Conservation (phyloP, 2,888 invertebrate species). For the Notocelia uddmanniana region DNA sequence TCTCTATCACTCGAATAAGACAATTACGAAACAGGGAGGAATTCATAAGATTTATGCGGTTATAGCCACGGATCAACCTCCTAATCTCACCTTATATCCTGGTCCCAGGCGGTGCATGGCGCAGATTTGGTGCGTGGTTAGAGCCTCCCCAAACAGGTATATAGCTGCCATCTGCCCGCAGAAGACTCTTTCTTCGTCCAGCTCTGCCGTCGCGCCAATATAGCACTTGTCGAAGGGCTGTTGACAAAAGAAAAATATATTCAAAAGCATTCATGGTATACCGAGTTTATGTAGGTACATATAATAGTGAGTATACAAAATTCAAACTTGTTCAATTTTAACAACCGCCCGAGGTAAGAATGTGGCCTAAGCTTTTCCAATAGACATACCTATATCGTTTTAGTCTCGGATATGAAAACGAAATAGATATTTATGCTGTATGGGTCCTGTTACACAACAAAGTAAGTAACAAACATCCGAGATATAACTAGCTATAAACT, state of each 20-base stretch:
- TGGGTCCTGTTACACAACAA: no score
- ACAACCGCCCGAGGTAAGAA: no score
- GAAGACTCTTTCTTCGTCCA: conserved; percentile 98
- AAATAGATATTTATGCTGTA: background rate
- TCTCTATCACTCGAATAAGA: no score
- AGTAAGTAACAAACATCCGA: no score
- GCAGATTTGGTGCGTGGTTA: conserved; percentile 98
- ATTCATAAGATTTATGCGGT: background rate
- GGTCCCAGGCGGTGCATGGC: conserved; percentile 99
- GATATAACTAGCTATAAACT: no score
- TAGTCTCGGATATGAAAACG: background rate
- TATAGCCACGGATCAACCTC: background rate
- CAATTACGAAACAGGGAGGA: no score
- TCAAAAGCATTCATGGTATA: background rate
- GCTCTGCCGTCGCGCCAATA: conserved; percentile 98
- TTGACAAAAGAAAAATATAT: conserved; percentile 52
- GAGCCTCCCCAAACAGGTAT: conserved; percentile 98
- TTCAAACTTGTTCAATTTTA: no score
- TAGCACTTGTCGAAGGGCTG: conserved; percentile 99
- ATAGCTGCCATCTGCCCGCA: conserved; percentile 99
- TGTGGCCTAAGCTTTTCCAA: background rate
- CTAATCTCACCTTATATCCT: conserved; percentile 96
- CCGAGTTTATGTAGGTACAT: background rate
- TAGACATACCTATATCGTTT: background rate
- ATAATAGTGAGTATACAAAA: no score